Conservation (phyloP, 1,140 invertebrate species). For the Sycobia sp. region DNA sequence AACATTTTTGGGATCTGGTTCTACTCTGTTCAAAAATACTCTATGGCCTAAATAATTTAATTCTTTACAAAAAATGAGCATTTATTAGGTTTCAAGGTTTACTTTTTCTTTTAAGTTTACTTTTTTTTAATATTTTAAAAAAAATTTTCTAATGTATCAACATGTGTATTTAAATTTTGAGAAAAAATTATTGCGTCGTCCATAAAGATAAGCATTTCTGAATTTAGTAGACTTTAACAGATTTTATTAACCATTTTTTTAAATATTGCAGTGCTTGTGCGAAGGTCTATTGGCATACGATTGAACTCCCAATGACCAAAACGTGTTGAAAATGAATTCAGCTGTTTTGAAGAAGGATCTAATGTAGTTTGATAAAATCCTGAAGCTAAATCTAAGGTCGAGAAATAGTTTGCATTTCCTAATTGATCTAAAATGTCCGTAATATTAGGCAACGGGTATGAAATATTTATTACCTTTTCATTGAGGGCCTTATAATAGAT, state of each 20-base stretch:
- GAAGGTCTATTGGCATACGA: not conserved
- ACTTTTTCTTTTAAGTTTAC: too few species aligned
- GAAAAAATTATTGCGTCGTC: not conserved
- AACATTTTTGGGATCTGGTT: too few species aligned
- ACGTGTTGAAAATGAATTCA: not conserved
- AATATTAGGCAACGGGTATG: too few species aligned
- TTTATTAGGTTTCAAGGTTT: not conserved
- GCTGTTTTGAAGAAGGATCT: too few species aligned
- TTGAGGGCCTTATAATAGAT: too few species aligned
- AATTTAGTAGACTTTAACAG: not conserved
- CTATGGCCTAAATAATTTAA: slow-evolving; percentile 48
- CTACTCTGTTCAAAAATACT: slow-evolving; percentile 40
- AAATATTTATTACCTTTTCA: too few species aligned
- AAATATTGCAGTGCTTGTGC: not conserved
- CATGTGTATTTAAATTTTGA: not conserved
- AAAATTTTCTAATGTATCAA: not conserved
- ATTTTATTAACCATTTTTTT: not conserved
- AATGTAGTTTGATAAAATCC: too few species aligned
- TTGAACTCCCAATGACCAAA: not conserved
- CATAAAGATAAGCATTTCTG: not conserved
- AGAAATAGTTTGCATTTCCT: too few species aligned
- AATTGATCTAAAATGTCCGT: too few species aligned
- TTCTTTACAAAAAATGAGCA: not conserved
- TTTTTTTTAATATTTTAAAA: not conserved
- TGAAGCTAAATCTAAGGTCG: too few species aligned